A percentile compares a stretch with the other conserved stretches of the same genome.
Conservation (phyloP, 2,888 invertebrate species). For the Rhyacophila evoluta region DNA sequence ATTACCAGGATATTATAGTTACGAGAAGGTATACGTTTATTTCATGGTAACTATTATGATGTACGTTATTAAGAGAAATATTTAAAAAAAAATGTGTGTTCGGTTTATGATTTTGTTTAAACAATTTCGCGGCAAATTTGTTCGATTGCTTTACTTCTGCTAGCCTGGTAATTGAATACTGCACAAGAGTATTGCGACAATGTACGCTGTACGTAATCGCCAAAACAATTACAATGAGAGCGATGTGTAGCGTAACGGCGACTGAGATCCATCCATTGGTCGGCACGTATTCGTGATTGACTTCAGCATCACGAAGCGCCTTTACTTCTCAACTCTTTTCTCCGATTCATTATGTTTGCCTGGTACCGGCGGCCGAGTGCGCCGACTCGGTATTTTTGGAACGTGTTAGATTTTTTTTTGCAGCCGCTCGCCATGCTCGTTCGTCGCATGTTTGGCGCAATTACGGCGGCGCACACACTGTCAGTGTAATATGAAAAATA, state of each 20-base stretch:
- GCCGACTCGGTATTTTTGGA: conserved; percentile 49
- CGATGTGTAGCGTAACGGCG: neutral
- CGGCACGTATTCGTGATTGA: conserved; percentile 47
- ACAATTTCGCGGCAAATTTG: neutral
- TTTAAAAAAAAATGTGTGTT: too few relatives aligned
- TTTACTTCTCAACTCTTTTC: conserved; percentile 29
- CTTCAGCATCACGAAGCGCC: conserved; percentile 45
- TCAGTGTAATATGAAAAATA: neutral
- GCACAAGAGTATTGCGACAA: conserved; percentile 22
- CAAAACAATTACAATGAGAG: conserved; percentile 41
- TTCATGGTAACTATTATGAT: too few relatives aligned
- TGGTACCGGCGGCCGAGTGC: conserved; percentile 51
- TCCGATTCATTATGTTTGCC: conserved; percentile 46
- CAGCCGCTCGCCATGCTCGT: neutral
- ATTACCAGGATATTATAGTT: too few relatives aligned
- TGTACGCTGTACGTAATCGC: conserved; percentile 38
- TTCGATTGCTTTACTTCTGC: neutral
- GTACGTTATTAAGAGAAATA: too few relatives aligned
- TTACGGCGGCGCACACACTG: neutral
- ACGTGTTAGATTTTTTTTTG: conserved; percentile 38
- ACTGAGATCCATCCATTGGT: neutral
- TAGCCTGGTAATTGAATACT: conserved; percentile 36
- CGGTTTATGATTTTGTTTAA: too few relatives aligned
- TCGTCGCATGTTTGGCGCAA: conserved; percentile 31
- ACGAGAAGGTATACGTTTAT: too few relatives aligned